Base-by-base conservation (phyloP, 2,888 invertebrate species). In the Epistrophella euchroma region DNA sequence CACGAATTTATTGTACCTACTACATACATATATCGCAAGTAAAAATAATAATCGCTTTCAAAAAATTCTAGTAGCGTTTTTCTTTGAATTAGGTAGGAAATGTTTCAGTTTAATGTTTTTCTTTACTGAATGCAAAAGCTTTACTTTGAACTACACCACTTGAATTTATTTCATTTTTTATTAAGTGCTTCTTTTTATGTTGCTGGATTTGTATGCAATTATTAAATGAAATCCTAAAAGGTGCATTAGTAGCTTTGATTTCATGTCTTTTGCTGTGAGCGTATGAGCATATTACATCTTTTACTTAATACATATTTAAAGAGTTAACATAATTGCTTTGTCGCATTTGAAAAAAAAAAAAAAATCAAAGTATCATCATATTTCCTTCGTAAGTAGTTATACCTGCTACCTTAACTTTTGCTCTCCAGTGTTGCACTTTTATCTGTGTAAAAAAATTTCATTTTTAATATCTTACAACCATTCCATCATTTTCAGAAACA, bases 381-480 rank as follows among this genome's bases (percentile, higher is more conserved):
- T 45, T 25, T 32, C 6, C 4, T 13, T 13, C 7, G 35, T 9
- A 45, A 47, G 17, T 4, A n/a, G n/a, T n/a, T n/a, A n/a, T n/a
- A 15, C 13, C 4, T 5, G 1, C 4, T 17, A 52, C 3, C 11
- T 0, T 17, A 28, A 82, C 76, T 76, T 82, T 76, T 43, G 0
- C 0, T 4, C 40, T 19, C 66, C 28, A 76, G 11, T 76, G 81
- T 82, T 19, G 15, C 13, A 0, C 58, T 35, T 11, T 68, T 37
- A 11, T 28, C 10, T 58, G 11, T 62, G 52, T 28, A 56, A 13
- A 58, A 58, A 76, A 76, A 68, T 70, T 77, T 56, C 28, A 70
- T 85, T 68, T 86, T 86, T 82, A 77, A 86, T 86, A 77, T 82
- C 70, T 70, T 74, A 56, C 37, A 55, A 32, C 60, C 77, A 35